Evolutionary conservation across 2,113 vertebrate genomes (phyloP).

Genomic region (Campylomormyrus tamandua): DNA sequence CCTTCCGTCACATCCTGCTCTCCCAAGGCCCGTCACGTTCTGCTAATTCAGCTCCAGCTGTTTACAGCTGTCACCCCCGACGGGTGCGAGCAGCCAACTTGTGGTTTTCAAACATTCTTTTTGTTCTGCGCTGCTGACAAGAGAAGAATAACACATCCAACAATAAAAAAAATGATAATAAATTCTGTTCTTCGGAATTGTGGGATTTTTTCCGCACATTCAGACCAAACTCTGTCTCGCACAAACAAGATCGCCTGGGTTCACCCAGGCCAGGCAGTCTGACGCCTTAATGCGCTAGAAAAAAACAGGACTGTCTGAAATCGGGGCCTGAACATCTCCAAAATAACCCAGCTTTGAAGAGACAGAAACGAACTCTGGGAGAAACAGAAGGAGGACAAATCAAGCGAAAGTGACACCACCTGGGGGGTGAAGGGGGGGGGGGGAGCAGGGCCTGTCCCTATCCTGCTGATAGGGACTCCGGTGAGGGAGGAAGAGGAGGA

Average conservation of each 20-base stretch:
- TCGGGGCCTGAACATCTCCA: not conserved
- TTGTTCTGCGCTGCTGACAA: not conserved
- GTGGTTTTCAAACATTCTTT: not conserved
- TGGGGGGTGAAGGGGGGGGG: not conserved
- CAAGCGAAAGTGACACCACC: not conserved
- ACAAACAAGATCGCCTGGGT: not conserved
- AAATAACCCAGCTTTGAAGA: not conserved
- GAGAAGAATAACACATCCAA: not conserved
- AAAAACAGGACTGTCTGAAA: not conserved
- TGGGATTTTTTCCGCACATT: not conserved
- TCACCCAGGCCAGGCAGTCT: not conserved
- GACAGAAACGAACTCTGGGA: not conserved
- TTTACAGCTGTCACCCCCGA: not conserved
- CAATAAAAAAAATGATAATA: not conserved
- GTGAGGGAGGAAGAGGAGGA: not conserved
- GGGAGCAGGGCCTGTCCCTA: not conserved
- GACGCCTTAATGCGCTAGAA: not conserved
- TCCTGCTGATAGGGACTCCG: not conserved
- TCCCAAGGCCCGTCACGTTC: not conserved
- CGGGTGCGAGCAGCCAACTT: not conserved
- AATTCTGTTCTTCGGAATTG: not conserved
- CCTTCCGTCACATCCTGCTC: not conserved
- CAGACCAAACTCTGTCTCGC: not conserved
- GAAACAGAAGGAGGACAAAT: not conserved
- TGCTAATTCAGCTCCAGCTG: not conserved